These are phyloP conservation scores for Anastatus disparis DNA, from an alignment of 1,140 invertebrate genomes.

Conservation along the genomic window DNA sequence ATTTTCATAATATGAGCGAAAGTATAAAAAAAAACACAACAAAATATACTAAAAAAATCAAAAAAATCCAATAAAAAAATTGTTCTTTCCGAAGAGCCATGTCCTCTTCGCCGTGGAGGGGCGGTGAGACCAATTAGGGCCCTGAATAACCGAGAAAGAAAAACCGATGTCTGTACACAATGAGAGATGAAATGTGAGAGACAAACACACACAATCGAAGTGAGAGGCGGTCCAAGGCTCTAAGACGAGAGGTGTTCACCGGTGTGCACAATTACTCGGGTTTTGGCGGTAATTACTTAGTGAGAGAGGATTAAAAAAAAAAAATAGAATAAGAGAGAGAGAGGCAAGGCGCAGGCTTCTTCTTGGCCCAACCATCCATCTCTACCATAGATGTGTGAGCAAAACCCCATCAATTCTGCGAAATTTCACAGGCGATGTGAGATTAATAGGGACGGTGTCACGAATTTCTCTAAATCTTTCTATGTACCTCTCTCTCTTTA, in stretches of 20 bases:
- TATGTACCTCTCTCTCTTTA: slow-evolving; percentile 31
- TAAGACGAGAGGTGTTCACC: slow-evolving; percentile 53
- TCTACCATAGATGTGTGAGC: slow-evolving; percentile 24
- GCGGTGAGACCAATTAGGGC: slow-evolving; percentile 64
- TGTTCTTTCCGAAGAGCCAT: slow-evolving; percentile 70
- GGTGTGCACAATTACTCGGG: slow-evolving; percentile 45
- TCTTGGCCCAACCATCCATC: slow-evolving; percentile 19
- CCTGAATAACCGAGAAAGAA: slow-evolving; percentile 52
- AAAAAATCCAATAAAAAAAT: slow-evolving; percentile 65
- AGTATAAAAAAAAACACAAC: slow-evolving; percentile 29
- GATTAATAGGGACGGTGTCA: slow-evolving; percentile 24
- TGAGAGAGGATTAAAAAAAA: slow-evolving; percentile 55
- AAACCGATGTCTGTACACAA: slow-evolving; percentile 62
- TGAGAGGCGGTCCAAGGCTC: slow-evolving; percentile 58
- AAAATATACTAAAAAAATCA: slow-evolving; percentile 16
- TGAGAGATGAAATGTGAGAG: slow-evolving; percentile 54
- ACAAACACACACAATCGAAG: too few relatives aligned
- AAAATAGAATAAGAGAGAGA: slow-evolving; percentile 49
- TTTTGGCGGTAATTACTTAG: too few relatives aligned
- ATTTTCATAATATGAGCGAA: slow-evolving; percentile 34
- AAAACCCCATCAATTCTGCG: slow-evolving; percentile 34
- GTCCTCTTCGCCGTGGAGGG: slow-evolving; percentile 68
- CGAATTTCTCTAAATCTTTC: slow-evolving; percentile 14
- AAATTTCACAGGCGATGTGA: slow-evolving; percentile 26
- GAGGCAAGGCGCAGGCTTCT: slow-evolving; percentile 41